phyloP scores from a whole-genome alignment of 2,113 vertebrate species.

The Euleptes europaea region DNA sequence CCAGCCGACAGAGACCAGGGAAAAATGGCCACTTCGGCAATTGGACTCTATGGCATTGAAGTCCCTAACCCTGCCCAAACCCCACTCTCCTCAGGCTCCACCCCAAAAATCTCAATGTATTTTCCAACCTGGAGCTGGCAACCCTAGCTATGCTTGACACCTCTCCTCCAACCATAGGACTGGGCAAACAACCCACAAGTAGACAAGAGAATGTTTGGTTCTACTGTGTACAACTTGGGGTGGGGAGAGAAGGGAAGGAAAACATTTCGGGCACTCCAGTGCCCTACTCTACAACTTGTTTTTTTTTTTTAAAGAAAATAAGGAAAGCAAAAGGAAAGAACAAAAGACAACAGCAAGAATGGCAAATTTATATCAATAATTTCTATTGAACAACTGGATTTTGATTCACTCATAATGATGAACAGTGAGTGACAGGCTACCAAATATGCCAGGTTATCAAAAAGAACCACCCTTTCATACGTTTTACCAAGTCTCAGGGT shows the following conservation, averaged over 20 bases:
- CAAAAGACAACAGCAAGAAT: background rate
- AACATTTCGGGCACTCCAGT: background rate
- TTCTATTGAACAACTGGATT: background rate
- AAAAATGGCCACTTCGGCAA: no score
- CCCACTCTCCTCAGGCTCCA: no score
- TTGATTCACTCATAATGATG: background rate
- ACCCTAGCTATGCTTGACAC: background rate
- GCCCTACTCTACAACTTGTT: background rate
- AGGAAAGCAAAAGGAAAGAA: background rate
- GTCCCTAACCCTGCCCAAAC: no score
- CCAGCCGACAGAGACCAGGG: no score
- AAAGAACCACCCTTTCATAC: background rate
- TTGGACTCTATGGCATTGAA: no score
- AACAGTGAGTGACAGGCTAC: no score
- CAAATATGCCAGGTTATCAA: background rate
- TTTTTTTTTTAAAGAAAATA: background rate
- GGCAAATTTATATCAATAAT: background rate
- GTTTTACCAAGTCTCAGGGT: background rate
- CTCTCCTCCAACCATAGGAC: background rate
- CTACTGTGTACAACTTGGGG: background rate
- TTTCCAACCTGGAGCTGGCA: no score
- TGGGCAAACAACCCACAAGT: background rate
- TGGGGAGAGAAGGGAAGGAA: background rate
- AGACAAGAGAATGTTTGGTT: background rate
- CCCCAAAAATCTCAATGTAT: no score